These are phyloP conservation scores for Danio aesculapii DNA, from an alignment of 2,797 vertebrate species.

Conservation along the genomic window DNA sequence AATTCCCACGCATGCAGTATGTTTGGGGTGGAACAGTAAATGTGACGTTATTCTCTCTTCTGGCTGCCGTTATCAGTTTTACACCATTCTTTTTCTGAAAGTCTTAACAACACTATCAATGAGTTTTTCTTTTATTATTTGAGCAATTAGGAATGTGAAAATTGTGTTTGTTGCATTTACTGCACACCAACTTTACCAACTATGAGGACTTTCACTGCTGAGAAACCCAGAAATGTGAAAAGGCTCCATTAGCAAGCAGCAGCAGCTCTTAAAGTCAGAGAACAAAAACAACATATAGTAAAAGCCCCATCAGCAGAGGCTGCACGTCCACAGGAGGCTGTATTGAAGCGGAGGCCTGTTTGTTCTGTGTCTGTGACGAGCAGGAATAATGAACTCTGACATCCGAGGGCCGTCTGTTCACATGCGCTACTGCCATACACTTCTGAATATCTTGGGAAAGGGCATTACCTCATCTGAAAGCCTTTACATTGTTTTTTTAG, in stretches of 20 bases:
- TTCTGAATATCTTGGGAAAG: constrained; percentile 60
- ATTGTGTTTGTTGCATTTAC: too few species aligned
- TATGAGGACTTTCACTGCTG: too few species aligned
- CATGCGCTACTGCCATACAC: constrained; percentile 45
- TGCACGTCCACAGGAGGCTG: not conserved
- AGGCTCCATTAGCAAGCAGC: not conserved
- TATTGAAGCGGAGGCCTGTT: constrained; percentile 56
- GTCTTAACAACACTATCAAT: too few species aligned
- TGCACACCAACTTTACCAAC: too few species aligned
- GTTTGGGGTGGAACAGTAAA: too few species aligned
- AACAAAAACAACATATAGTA: constrained; percentile 31
- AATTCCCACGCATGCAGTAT: too few species aligned
- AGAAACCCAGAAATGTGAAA: too few species aligned
- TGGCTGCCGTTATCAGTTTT: too few species aligned
- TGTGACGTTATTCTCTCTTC: too few species aligned
- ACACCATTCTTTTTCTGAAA: too few species aligned
- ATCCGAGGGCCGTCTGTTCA: constrained; percentile 58
- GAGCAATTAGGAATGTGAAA: too few species aligned
- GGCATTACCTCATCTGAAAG: constrained; percentile 57
- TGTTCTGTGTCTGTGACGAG: constrained; percentile 58
- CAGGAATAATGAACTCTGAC: constrained; percentile 65
- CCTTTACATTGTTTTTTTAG: constrained; percentile 28
- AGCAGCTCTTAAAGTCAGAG: constrained; percentile 36
- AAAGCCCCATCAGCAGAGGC: constrained; percentile 14
- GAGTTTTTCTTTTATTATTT: too few species aligned